Conservation (phyloP, 2,797 vertebrate genomes). For the Pelobates cultripes region DNA sequence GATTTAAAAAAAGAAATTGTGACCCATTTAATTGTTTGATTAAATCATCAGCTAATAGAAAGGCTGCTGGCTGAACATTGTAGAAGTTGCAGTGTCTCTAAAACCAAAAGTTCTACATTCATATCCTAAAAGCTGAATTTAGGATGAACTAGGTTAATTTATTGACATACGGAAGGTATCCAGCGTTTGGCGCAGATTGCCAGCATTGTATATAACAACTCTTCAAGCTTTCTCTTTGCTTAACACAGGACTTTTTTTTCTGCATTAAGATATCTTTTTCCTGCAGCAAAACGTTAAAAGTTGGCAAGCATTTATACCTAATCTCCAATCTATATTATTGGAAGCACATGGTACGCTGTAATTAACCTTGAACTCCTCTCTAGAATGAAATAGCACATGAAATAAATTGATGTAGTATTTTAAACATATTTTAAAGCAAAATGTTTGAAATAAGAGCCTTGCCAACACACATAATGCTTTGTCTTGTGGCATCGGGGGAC, state of each 20-base stretch:
- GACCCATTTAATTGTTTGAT: too few relatives aligned
- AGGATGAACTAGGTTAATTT: too few relatives aligned
- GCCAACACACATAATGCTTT: constrained; percentile 30
- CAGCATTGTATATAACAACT: constrained; percentile 28
- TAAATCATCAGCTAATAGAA: too few relatives aligned
- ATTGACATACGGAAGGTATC: too few relatives aligned
- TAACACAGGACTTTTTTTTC: not conserved
- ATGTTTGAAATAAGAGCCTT: constrained; percentile 22
- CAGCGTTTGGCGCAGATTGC: constrained; percentile 12
- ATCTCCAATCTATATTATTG: not conserved
- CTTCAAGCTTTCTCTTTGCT: not conserved
- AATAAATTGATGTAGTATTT: constrained; percentile 20
- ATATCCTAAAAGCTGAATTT: too few relatives aligned
- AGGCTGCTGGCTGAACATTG: too few relatives aligned
- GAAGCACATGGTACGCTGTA: constrained; percentile 45
- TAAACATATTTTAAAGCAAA: constrained; percentile 40
- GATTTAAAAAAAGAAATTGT: too few relatives aligned
- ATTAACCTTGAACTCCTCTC: constrained; percentile 47
- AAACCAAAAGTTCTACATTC: too few relatives aligned
- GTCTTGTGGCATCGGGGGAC: constrained; percentile 31
- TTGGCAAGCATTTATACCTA: constrained; percentile 22
- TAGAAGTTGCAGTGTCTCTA: too few relatives aligned
- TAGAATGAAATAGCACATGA: constrained; percentile 26
- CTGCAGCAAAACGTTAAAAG: constrained; percentile 40
- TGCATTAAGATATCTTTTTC: constrained; percentile 32